phyloP scores from a whole-genome alignment of 2,888 invertebrate species.

The Agrenia bidenticulata region DNA sequence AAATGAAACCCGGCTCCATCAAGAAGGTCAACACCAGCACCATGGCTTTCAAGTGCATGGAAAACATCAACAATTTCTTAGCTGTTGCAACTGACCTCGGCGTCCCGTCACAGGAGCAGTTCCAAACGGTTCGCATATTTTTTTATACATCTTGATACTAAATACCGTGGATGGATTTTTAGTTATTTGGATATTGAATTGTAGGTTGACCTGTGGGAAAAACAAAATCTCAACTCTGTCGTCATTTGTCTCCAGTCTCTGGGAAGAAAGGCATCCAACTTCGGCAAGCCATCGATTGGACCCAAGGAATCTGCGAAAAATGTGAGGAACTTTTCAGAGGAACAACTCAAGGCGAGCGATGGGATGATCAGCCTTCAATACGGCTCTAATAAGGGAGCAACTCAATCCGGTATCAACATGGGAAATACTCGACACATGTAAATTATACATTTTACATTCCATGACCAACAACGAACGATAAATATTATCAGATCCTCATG shows the following conservation, averaged over 20 bases:
- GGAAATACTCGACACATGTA: conserved; percentile 75
- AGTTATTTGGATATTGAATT: conserved; percentile 3
- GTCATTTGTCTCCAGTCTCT: conserved; percentile 92
- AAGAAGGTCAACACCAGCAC: conserved; percentile 88
- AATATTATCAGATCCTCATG: too few relatives aligned
- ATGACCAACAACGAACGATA: too few relatives aligned
- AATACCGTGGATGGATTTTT: too few relatives aligned
- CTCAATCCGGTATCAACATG: conserved; percentile 92
- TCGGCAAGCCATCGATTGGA: conserved; percentile 84
- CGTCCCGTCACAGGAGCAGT: conserved; percentile 89
- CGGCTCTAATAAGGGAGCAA: conserved; percentile 97
- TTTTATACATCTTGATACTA: background rate
- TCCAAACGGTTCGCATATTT: conserved; percentile 75
- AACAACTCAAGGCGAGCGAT: conserved; percentile 89
- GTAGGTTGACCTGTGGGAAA: conserved; percentile 81
- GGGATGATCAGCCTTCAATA: conserved; percentile 88
- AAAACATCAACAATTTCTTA: conserved; percentile 93
- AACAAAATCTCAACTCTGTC: conserved; percentile 92
- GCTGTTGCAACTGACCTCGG: conserved; percentile 81
- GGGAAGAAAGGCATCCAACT: conserved; percentile 77
- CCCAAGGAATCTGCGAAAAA: conserved; percentile 97
- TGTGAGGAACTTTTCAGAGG: conserved; percentile 87
- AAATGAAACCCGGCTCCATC: conserved; percentile 78
- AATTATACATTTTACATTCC: conserved; percentile 3
- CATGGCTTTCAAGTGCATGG: conserved; percentile 98